A percentile compares a stretch with the other conserved stretches of the same genome.
Conservation (phyloP, 2,113 vertebrate genomes). For the Pimephales promelas region DNA sequence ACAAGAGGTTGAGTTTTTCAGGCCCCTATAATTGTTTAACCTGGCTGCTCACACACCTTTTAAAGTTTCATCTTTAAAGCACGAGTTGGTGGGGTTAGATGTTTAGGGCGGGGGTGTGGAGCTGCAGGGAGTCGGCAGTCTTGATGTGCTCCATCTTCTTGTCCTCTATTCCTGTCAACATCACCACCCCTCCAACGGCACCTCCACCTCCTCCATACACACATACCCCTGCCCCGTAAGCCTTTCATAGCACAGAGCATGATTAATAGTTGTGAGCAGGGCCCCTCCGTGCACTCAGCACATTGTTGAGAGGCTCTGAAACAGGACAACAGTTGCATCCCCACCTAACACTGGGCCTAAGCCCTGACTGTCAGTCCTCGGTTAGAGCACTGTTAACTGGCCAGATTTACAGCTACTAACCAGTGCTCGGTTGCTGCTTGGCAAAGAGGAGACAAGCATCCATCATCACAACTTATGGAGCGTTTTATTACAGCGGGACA, state of each 20-base stretch:
- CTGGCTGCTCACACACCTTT: slow-evolving; percentile 30
- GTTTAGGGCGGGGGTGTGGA: not conserved
- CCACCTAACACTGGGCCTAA: slow-evolving; percentile 78
- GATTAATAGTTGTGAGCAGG: slow-evolving; percentile 81
- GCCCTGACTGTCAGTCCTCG: slow-evolving; percentile 79
- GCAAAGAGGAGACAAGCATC: slow-evolving; percentile 57
- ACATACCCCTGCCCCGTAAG: slow-evolving; percentile 4
- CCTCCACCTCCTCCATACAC: slow-evolving; percentile 49
- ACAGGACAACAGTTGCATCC: slow-evolving; percentile 83
- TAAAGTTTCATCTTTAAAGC: not conserved
- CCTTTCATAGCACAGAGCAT: slow-evolving; percentile 59
- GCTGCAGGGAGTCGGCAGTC: slow-evolving; percentile 42
- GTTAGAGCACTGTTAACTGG: slow-evolving; percentile 80
- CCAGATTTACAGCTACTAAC: slow-evolving; percentile 84
- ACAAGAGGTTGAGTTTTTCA: not conserved
- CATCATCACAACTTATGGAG: slow-evolving; percentile 61
- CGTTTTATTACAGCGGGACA: slow-evolving; percentile 54
- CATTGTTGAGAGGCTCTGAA: slow-evolving; percentile 80
- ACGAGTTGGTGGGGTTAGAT: not conserved
- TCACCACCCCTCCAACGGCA: slow-evolving; percentile 57
- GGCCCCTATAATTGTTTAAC: slow-evolving; percentile 18
- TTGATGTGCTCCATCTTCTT: slow-evolving; percentile 70
- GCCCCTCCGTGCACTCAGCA: slow-evolving; percentile 80
- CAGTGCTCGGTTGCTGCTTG: slow-evolving; percentile 71
- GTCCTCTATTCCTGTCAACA: slow-evolving; percentile 77